Base-by-base conservation (phyloP, 2,113 vertebrate species). In the Microcebus murinus region DNA sequence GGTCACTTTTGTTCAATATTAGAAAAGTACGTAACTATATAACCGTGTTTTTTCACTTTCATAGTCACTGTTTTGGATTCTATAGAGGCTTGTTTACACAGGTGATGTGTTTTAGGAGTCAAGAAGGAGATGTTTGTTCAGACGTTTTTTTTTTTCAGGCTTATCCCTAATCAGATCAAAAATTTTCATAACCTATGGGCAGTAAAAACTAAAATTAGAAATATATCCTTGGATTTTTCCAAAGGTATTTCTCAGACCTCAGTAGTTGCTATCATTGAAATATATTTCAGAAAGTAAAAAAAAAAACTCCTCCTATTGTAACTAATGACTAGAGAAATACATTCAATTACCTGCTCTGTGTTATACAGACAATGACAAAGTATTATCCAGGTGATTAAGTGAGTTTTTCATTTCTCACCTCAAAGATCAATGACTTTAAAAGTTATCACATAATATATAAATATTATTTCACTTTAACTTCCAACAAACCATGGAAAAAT, bases 381-480 rank as follows among this genome's bases (percentile, higher is more conserved):
- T n/a, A 59, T 84, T n/a, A 65, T 84, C 6, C 59, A 86, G 15
- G 8, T 65, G 13, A 88, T 79, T 94, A 84, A 74, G 73, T 79
- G 31, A 71, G 31, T 8, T 83, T 77, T 94, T n/a, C 4, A 52
- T 50, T 91, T 95, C 57, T 97, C 18, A 87, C 25, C 34, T 83
- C 23, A 87, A 42, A 70, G 14, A 42, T n/a, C 12, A 9, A 14
- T 79, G 31, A 2, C 15, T 88, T 95, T 76, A 57, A 93, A 82
- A 71, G 21, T 71, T 85, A 90, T 52, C 52, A 12, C 31, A 29
- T 83, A 70, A 82, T 6, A 70, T 1, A 29, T n/a, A 52, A 76
- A 92, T 65, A 12, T 20, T 79, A 57, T 57, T 91, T 94, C 82
- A 91, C 4, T 50, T 86, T 87, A 93, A 89, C 50, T 84, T n/a